Evolutionary conservation across 30 jellyfish, hydroid and myxozoan species (phyloP).

Genomic region (Hydractinia echinata): DNA sequence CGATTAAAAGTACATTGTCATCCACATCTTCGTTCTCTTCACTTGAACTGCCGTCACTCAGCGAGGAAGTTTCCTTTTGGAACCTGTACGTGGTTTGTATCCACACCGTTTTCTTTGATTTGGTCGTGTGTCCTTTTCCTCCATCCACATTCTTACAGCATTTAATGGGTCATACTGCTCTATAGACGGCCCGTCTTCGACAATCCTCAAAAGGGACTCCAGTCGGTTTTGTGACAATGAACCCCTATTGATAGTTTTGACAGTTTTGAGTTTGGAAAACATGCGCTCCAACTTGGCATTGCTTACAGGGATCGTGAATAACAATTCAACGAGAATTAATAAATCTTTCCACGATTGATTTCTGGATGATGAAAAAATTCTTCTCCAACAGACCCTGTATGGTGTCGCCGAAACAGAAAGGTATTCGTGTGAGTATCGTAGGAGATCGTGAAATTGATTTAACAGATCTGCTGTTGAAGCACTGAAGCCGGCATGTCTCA

Average conservation of each 20-base stretch:
- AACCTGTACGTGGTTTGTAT: too few relatives aligned
- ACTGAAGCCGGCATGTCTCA: slow-evolving; percentile 27
- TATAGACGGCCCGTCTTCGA: slow-evolving; percentile 28
- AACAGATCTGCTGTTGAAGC: too few relatives aligned
- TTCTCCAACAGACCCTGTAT: not conserved
- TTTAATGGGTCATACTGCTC: slow-evolving; percentile 4
- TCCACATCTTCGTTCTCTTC: too few relatives aligned
- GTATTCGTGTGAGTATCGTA: too few relatives aligned
- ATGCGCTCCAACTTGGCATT: slow-evolving; percentile 30
- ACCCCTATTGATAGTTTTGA: slow-evolving; percentile 19
- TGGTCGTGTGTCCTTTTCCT: too few relatives aligned
- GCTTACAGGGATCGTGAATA: slow-evolving; percentile 29
- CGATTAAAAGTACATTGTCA: too few relatives aligned
- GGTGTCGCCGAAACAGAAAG: not conserved
- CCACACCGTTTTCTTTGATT: too few relatives aligned
- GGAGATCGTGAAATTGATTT: too few relatives aligned
- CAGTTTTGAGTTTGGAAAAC: slow-evolving; percentile 25
- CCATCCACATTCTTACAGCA: not conserved
- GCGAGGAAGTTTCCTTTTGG: too few relatives aligned
- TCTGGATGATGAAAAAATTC: too few relatives aligned
- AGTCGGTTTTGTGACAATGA: slow-evolving; percentile 17
- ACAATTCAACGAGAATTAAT: not conserved
- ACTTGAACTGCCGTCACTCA: too few relatives aligned
- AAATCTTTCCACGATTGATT: too few relatives aligned
- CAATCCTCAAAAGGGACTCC: slow-evolving; percentile 8